A percentile compares a stretch with the other conserved stretches of the same genome.
These are phyloP conservation scores for Augochlora pura DNA, from an alignment of 1,140 invertebrate genomes.

Conservation along the genomic window DNA sequence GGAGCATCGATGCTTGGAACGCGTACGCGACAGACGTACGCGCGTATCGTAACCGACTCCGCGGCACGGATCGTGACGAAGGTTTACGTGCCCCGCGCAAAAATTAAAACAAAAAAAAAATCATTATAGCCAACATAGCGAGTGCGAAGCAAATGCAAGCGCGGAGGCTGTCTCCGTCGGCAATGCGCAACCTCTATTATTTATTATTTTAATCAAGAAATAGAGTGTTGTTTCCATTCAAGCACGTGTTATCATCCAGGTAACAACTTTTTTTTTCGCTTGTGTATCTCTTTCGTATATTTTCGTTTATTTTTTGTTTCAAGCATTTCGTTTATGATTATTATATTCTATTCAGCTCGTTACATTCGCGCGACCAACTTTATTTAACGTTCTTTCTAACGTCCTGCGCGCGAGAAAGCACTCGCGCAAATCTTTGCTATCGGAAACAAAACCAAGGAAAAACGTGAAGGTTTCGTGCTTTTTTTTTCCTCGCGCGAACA, in stretches of 20 bases:
- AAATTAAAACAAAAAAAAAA: constrained; percentile 64
- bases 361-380: no score
- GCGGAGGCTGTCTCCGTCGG: constrained; percentile 70
- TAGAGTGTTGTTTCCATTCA: constrained; percentile 29
- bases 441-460: no score
- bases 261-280: constrained; percentile 49
- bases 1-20: background rate
- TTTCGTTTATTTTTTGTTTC: background rate
- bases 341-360: no score
- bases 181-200: constrained; percentile 67
- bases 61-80: constrained; percentile 11
- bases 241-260: constrained; percentile 41
- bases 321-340: background rate
- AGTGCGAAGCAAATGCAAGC: constrained; percentile 70
- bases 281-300: constrained; percentile 27
- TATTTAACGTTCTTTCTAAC: no score
- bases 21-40: no score
- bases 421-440: no score
- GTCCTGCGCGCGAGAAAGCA: no score
- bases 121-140: constrained; percentile 63
- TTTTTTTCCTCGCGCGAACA: no score
- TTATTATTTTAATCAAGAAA: constrained; percentile 46
- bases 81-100: constrained; percentile 57
- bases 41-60: background rate
- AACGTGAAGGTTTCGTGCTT: no score